Percentiles rank a stretch among this genome's conserved stretches.
Conservation (phyloP, 2,113 vertebrate species). For the Alouatta palliata region DNA sequence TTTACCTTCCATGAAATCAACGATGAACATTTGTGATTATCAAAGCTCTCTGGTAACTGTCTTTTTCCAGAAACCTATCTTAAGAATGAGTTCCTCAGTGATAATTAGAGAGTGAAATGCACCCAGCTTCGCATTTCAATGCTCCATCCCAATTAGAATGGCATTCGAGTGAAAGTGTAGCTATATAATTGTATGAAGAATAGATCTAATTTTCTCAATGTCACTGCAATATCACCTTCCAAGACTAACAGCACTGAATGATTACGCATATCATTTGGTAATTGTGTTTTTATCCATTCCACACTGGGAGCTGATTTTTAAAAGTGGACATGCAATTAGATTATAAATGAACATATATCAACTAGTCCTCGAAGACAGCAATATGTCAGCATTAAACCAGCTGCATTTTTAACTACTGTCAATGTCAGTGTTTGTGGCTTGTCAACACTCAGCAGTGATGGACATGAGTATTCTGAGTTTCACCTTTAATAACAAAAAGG, state of each 20-base stretch:
- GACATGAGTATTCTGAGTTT: constrained; percentile 21
- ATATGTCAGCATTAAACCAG: constrained; percentile 67
- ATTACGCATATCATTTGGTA: constrained; percentile 89
- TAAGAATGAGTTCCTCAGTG: constrained; percentile 83
- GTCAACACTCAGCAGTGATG: constrained; percentile 56
- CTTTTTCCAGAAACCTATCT: constrained; percentile 82
- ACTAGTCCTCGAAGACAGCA: constrained; percentile 60
- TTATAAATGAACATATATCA: constrained; percentile 81
- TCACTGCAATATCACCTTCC: constrained; percentile 89
- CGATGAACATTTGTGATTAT: constrained; percentile 72
- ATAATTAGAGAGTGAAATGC: constrained; percentile 87
- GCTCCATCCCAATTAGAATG: constrained; percentile 89
- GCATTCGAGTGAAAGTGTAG: constrained; percentile 86
- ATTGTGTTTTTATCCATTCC: constrained; percentile 86
- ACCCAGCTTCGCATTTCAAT: constrained; percentile 87
- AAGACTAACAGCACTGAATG: constrained; percentile 85
- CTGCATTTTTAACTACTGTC: constrained; percentile 66
- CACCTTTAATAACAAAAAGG: constrained; percentile 51
- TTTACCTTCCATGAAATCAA: constrained; percentile 28
- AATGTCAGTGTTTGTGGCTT: constrained; percentile 28
- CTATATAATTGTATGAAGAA: constrained; percentile 89
- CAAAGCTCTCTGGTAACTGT: constrained; percentile 79
- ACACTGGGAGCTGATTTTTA: constrained; percentile 76
- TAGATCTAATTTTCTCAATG: constrained; percentile 91
- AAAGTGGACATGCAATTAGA: constrained; percentile 80